These are phyloP conservation scores for Cerastis rubricosa DNA, from an alignment of 2,888 invertebrate genomes.

Conservation along the genomic window DNA sequence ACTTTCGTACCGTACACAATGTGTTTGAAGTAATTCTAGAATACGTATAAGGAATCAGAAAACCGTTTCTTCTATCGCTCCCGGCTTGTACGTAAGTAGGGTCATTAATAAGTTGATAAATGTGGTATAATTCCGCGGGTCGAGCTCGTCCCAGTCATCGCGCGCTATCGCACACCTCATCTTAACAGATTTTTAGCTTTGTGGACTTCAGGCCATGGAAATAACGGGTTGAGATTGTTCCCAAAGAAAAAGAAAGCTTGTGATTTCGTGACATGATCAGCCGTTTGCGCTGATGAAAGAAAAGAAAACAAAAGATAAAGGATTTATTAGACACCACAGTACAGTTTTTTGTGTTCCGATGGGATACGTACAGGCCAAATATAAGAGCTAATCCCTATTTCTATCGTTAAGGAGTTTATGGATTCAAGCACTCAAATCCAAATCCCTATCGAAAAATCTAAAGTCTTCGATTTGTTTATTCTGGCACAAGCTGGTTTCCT, in stretches of 20 bases:
- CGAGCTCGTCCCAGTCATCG: conserved; percentile 70
- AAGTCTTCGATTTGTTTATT: neutral
- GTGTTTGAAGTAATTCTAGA: neutral
- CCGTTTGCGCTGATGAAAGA: neutral
- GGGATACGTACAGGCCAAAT: neutral
- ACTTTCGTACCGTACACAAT: no score
- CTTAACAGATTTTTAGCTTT: conserved; percentile 72
- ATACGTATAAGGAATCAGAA: neutral
- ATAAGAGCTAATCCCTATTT: neutral
- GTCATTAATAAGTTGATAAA: conserved; percentile 76
- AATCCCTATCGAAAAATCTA: neutral
- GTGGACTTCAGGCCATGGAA: conserved; percentile 49
- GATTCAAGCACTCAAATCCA: neutral
- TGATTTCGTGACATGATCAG: neutral
- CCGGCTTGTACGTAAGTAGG: conserved; percentile 28
- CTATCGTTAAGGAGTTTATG: neutral
- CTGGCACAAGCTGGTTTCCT: neutral
- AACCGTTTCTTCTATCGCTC: conserved; percentile 27
- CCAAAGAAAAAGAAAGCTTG: no score
- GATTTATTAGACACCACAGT: no score
- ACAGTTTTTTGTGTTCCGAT: neutral
- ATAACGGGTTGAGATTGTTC: neutral
- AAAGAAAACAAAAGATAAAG: no score
- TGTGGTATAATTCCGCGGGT: conserved; percentile 74
- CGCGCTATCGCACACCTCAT: conserved; percentile 71